phyloP scores from a whole-genome alignment of 1,140 invertebrate genomes.

The Drosophila guanche region DNA sequence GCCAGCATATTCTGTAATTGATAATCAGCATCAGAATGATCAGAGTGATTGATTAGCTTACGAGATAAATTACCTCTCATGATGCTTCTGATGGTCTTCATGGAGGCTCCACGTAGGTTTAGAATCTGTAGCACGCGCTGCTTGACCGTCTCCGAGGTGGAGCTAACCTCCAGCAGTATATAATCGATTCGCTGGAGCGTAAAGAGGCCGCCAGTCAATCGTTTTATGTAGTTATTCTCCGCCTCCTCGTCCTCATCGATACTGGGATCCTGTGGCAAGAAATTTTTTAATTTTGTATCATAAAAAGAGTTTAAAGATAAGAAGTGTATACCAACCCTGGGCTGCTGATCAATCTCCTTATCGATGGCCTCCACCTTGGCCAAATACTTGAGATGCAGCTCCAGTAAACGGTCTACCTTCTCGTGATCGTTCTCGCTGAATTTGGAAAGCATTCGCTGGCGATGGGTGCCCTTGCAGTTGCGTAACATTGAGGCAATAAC shows the following conservation, averaged over 20 bases:
- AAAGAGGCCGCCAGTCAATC: slow-evolving; percentile 96
- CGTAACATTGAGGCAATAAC: slow-evolving; percentile 97
- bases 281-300: background rate
- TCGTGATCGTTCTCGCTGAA: slow-evolving; percentile 99
- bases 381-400: slow-evolving; percentile 98
- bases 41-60: background rate
- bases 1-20: slow-evolving; percentile 93
- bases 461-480: slow-evolving; percentile 94
- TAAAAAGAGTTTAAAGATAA: background rate
- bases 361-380: slow-evolving; percentile 96
- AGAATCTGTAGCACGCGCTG: slow-evolving; percentile 95
- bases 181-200: slow-evolving; percentile 98
- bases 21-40: background rate
- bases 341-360: slow-evolving; percentile 88
- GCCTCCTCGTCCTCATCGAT: slow-evolving; percentile 89
- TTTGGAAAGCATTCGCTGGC: slow-evolving; percentile 95
- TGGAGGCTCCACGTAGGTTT: slow-evolving; percentile 93
- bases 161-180: slow-evolving; percentile 96
- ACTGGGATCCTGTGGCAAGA: slow-evolving; percentile 50
- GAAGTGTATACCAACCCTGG: slow-evolving; percentile 42
- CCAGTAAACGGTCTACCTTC: slow-evolving; percentile 97
- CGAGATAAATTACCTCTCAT: slow-evolving; percentile 89
- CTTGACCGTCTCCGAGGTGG: slow-evolving; percentile 91
- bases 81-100: slow-evolving; percentile 97
- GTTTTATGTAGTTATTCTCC: slow-evolving; percentile 93